Evolutionary conservation across 2,797 vertebrate species (phyloP).

Genomic region (Poecile montanus): DNA sequence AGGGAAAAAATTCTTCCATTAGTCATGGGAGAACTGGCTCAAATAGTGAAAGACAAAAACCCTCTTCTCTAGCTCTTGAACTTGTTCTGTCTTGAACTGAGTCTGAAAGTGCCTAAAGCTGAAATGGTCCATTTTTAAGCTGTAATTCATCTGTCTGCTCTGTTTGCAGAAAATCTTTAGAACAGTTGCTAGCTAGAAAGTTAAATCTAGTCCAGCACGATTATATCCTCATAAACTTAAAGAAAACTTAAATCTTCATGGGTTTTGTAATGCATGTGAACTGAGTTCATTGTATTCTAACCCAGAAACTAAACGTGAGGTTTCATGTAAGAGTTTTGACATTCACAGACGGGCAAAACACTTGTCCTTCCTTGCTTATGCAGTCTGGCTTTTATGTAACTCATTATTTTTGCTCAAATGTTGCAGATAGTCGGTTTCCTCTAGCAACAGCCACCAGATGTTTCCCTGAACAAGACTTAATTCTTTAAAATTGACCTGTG

Average conservation of each 20-base stretch:
- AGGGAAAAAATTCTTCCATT: neutral
- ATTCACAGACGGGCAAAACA: neutral
- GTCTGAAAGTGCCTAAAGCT: neutral
- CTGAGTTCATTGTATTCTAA: neutral
- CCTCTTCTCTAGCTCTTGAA: neutral
- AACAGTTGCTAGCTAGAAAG: neutral
- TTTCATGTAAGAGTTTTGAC: neutral
- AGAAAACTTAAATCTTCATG: neutral
- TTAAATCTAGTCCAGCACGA: neutral
- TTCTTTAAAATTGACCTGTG: conserved; percentile 60
- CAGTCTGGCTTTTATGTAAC: conserved; percentile 49
- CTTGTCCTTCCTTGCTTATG: neutral
- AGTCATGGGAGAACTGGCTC: neutral
- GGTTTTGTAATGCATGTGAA: fast-evolving
- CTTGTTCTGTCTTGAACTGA: neutral
- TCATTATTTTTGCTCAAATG: conserved; percentile 23
- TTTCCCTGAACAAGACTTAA: conserved; percentile 54
- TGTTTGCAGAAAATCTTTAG: neutral
- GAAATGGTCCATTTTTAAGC: neutral
- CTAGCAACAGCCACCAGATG: conserved; percentile 67
- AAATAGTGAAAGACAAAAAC: neutral
- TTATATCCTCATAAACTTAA: neutral
- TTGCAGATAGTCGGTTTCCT: conserved; percentile 55
- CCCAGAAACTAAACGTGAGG: neutral
- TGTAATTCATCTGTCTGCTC: neutral